Conservation (phyloP, 1,140 invertebrate species). For the Teleopsis dalmanni region DNA sequence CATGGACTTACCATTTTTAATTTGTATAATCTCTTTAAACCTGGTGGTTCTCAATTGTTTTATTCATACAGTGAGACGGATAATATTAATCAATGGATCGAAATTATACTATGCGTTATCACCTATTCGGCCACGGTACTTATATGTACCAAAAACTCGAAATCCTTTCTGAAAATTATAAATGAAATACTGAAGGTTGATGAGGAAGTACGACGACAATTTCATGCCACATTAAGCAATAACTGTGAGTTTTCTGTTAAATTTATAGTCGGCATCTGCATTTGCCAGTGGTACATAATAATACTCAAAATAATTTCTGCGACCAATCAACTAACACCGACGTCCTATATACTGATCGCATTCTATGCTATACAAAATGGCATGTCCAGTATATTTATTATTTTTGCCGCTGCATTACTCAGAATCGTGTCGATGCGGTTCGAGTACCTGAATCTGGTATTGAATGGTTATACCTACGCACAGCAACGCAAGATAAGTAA, state of each 20-base stretch:
- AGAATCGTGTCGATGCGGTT: conserved; percentile 31
- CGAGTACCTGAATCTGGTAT: conserved; percentile 26
- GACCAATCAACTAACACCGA: conserved; percentile 17
- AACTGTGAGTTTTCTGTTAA: conserved; percentile 31
- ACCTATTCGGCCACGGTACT: conserved; percentile 28
- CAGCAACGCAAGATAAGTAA: conserved; percentile 17
- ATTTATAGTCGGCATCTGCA: conserved; percentile 27
- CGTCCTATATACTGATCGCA: conserved; percentile 29
- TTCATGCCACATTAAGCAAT: conserved; percentile 21
- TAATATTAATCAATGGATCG: conserved; percentile 41
- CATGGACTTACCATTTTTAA: conserved; percentile 36
- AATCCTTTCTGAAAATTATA: conserved; percentile 29
- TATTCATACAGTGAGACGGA: conserved; percentile 35
- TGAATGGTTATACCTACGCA: conserved; percentile 28
- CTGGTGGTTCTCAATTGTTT: conserved; percentile 27
- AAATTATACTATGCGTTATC: conserved; percentile 30
- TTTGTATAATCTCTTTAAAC: conserved; percentile 31
- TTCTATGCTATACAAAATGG: conserved; percentile 36
- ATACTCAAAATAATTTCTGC: conserved; percentile 21
- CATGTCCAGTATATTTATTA: conserved; percentile 32
- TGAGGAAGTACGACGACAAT: conserved; percentile 26
- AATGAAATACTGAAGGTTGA: conserved; percentile 37
- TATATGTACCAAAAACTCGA: conserved; percentile 30
- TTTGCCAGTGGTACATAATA: conserved; percentile 31
- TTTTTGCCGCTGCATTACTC: conserved; percentile 29